Conservation (phyloP, 2,113 vertebrate genomes). For the Limanda limanda region DNA sequence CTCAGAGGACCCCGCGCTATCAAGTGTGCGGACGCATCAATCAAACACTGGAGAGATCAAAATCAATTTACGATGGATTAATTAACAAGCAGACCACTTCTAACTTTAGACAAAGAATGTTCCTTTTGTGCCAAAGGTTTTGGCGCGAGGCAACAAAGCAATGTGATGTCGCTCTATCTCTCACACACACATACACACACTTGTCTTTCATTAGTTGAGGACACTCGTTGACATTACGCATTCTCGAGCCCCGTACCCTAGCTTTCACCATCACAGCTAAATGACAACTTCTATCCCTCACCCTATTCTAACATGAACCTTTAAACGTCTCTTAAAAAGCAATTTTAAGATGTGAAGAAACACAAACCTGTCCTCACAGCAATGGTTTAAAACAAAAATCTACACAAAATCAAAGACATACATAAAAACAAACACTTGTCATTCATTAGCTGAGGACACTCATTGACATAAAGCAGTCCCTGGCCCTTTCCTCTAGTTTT, state of each 20-base stretch:
- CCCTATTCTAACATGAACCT: neutral
- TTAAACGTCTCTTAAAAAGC: neutral
- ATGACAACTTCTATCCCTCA: neutral
- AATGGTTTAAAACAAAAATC: neutral
- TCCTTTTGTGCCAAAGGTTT: slow-evolving; percentile 56
- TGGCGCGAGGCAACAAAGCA: slow-evolving; percentile 40
- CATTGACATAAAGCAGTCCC: too few species aligned
- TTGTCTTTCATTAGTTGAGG: neutral
- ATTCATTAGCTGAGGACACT: too few species aligned
- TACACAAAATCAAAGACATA: too few species aligned
- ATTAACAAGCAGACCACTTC: slow-evolving; percentile 56
- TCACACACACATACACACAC: neutral
- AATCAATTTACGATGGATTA: slow-evolving; percentile 66
- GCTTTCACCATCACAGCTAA: neutral
- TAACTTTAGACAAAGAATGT: slow-evolving; percentile 62
- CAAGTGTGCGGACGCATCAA: slow-evolving; percentile 41
- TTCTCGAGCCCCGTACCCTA: neutral
- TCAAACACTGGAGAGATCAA: slow-evolving; percentile 50
- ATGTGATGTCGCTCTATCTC: slow-evolving; percentile 32
- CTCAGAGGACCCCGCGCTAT: slow-evolving; percentile 38
- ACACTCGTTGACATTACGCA: neutral
- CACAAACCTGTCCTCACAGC: neutral
- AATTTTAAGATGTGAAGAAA: neutral
- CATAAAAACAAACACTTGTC: too few species aligned
- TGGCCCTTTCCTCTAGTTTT: too few species aligned